phyloP scores from a whole-genome alignment of 2,113 vertebrate species.

The Manacus vitellinus region DNA sequence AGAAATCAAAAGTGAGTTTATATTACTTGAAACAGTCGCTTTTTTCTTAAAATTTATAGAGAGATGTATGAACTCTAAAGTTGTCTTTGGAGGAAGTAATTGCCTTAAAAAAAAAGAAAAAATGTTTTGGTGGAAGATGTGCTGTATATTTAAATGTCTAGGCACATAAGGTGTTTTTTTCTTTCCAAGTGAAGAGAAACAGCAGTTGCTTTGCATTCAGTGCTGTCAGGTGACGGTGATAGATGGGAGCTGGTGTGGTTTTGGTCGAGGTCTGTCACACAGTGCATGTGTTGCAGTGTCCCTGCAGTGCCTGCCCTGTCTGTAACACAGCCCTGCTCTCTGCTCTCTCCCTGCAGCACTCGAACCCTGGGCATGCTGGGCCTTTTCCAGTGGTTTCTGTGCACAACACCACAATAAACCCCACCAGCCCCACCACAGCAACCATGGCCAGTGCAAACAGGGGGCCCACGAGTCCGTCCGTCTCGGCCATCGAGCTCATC shows the following conservation, averaged over 20 bases:
- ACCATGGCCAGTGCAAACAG: conserved; percentile 93
- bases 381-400: conserved; percentile 95
- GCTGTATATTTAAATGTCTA: neutral
- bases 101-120: neutral
- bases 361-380: conserved; percentile 95
- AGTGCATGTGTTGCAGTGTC: neutral
- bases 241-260: neutral
- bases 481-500: conserved; percentile 93
- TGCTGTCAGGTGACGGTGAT: neutral
- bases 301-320: neutral
- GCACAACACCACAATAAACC: conserved; percentile 92
- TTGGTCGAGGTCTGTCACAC: neutral
- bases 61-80: neutral
- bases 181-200: neutral
- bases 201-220: neutral
- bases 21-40: neutral
- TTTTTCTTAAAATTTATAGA: neutral
- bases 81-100: neutral
- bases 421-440: conserved; percentile 95
- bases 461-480: conserved; percentile 90
- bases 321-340: neutral
- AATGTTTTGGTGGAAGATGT: neutral
- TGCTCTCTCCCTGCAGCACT: conserved; percentile 83
- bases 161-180: neutral
- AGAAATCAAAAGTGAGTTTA: neutral